phyloP scores from a whole-genome alignment of 1,140 invertebrate species.

The Frieseomelitta varia region DNA sequence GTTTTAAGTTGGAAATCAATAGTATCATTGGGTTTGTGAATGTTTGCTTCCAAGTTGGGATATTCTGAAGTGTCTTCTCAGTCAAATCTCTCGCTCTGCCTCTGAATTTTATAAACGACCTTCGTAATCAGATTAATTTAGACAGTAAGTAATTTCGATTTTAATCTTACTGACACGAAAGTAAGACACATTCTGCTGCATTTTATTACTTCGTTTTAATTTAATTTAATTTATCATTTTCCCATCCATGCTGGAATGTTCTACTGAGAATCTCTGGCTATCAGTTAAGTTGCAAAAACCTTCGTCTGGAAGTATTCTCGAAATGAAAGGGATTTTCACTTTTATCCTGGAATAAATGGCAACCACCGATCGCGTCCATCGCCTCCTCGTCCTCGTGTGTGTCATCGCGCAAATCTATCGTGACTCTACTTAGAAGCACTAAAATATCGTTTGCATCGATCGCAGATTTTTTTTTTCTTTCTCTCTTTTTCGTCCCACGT shows the following conservation, averaged over 20 bases:
- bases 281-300: not conserved
- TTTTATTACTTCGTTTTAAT: no score
- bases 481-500: not conserved
- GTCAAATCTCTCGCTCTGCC: not conserved
- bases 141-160: no score
- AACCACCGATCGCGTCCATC: not conserved
- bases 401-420: constrained; percentile 9
- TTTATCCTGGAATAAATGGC: not conserved
- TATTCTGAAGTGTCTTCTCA: not conserved
- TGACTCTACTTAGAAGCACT: constrained; percentile 15
- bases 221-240: no score
- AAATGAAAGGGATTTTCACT: not conserved
- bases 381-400: not conserved
- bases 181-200: not conserved
- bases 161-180: no score
- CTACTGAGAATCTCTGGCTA: not conserved
- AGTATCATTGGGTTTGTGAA: not conserved
- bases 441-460: constrained; percentile 17
- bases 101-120: no score
- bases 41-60: not conserved
- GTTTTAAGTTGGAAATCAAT: not conserved
- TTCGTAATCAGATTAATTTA: no score
- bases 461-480: not conserved
- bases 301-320: not conserved
- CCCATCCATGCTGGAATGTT: no score